phyloP scores from a whole-genome alignment of 2,888 invertebrate genomes.

The Lithophane semibrunnea region DNA sequence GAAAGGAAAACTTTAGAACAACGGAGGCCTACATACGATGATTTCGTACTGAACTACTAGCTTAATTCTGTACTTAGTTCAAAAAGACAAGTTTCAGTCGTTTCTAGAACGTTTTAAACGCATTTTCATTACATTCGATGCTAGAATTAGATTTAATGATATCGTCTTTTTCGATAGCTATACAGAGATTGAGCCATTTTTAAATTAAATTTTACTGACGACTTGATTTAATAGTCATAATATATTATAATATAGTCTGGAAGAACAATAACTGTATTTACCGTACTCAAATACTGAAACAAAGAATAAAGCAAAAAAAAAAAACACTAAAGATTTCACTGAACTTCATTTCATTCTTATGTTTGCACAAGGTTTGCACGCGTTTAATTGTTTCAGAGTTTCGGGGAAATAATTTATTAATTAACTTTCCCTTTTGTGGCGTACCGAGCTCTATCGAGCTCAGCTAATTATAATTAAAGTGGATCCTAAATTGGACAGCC shows the following conservation, averaged over 20 bases:
- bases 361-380: constrained; percentile 27
- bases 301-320: neutral
- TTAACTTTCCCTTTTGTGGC: constrained; percentile 46
- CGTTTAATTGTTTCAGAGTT: constrained; percentile 25
- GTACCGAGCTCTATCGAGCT: constrained; percentile 13
- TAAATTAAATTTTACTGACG: neutral
- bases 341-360: constrained; percentile 9
- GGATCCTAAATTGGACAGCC: constrained; percentile 31
- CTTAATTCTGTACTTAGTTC: neutral
- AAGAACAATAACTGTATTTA: constrained; percentile 5
- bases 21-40: neutral
- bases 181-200: neutral
- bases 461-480: constrained; percentile 49
- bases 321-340: neutral
- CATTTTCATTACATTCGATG: too few relatives aligned
- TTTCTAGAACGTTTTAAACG: too few relatives aligned
- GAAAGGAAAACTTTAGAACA: constrained; percentile 27
- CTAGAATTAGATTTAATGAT: neutral
- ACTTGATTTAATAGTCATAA: neutral
- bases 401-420: constrained; percentile 36
- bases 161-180: neutral
- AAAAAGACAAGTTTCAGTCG: too few relatives aligned
- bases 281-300: constrained; percentile 1
- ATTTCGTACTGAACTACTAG: neutral
- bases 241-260: neutral